Conservation (phyloP, 2,113 vertebrate species). For the Chaenocephalus aceratus region DNA sequence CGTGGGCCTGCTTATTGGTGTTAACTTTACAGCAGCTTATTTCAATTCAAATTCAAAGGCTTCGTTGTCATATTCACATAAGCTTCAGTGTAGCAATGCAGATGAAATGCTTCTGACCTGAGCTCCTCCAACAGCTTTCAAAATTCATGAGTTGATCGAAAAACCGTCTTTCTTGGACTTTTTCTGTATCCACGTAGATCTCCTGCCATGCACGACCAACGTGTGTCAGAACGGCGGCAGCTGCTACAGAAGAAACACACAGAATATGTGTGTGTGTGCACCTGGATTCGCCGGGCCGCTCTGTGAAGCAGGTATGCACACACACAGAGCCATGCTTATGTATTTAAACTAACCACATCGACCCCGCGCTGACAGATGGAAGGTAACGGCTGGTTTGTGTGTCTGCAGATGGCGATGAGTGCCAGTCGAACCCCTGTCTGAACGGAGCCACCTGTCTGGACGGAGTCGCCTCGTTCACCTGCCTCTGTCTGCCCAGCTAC, state of each 20-base stretch:
- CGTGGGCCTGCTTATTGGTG: background rate
- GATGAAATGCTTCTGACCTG: too few relatives aligned
- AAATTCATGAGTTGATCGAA: too few relatives aligned
- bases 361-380: constrained; percentile 29
- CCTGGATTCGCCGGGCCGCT: constrained; percentile 89
- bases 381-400: constrained; percentile 11
- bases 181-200: constrained; percentile 70
- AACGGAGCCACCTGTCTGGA: constrained; percentile 95
- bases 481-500: constrained; percentile 95
- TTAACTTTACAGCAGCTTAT: background rate
- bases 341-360: background rate
- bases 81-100: too few relatives aligned
- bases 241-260: constrained; percentile 84
- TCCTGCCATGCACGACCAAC: constrained; percentile 83
- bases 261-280: constrained; percentile 88
- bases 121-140: too few relatives aligned
- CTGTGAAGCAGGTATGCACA: constrained; percentile 90
- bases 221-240: constrained; percentile 90
- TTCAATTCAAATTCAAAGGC: too few relatives aligned
- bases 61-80: too few relatives aligned
- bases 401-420: constrained; percentile 91
- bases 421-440: constrained; percentile 92
- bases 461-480: constrained; percentile 87
- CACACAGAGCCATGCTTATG: background rate
- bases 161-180: too few relatives aligned